Conservation (phyloP, 1,140 invertebrate species). For the Pantala flavescens region DNA sequence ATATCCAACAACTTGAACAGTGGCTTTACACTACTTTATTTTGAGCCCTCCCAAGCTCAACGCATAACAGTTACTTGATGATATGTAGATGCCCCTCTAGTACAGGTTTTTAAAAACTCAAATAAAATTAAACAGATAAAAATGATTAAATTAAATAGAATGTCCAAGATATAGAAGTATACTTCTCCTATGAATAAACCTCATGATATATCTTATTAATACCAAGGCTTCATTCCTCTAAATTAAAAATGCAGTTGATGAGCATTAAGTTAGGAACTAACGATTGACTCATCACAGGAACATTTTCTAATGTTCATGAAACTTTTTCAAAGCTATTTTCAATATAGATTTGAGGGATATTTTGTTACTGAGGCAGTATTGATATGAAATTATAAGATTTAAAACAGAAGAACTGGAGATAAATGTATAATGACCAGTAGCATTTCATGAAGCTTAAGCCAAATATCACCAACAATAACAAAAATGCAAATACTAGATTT, state of each 20-base stretch:
- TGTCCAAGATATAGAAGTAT: too few species aligned
- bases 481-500: not conserved
- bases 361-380: not conserved
- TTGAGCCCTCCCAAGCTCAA: too few species aligned
- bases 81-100: not conserved
- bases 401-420: constrained; percentile 2
- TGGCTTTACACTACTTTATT: too few species aligned
- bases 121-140: too few species aligned
- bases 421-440: not conserved
- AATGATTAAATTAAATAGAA: too few species aligned
- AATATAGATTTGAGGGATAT: not conserved
- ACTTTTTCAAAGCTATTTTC: not conserved
- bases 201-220: too few species aligned
- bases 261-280: not conserved
- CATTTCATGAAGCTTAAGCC: not conserved
- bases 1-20: too few species aligned
- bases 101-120: too few species aligned
- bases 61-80: too few species aligned
- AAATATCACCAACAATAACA: too few species aligned
- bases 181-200: too few species aligned
- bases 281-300: not conserved
- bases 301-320: not conserved
- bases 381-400: not conserved
- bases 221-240: not conserved
- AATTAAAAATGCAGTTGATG: not conserved